Conservation (phyloP, 2,888 invertebrate species). For the Chirona hameri region DNA sequence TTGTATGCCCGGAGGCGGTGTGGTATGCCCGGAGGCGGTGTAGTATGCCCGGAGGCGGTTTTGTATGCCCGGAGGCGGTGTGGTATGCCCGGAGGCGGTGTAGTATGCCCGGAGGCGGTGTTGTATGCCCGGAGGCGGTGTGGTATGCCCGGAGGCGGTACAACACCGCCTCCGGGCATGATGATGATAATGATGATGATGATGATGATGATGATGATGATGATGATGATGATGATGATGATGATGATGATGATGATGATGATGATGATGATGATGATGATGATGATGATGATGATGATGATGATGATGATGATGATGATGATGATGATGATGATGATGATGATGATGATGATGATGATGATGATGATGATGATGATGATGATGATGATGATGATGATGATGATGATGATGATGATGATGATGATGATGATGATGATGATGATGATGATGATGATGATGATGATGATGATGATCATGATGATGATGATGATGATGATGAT, state of each 20-base stretch:
- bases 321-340: slow-evolving; percentile 22
- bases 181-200: slow-evolving; percentile 22
- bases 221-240: slow-evolving; percentile 22
- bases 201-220: slow-evolving; percentile 22
- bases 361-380: slow-evolving; percentile 22
- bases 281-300: slow-evolving; percentile 22
- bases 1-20: too few species aligned
- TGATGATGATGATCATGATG: slow-evolving; percentile 11
- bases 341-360: slow-evolving; percentile 22
- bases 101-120: too few species aligned
- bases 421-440: slow-evolving; percentile 22
- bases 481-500: too few species aligned
- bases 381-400: slow-evolving; percentile 22
- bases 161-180: too few species aligned
- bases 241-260: slow-evolving; percentile 22
- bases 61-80: too few species aligned
- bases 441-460: slow-evolving; percentile 22
- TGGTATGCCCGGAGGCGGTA: too few species aligned
- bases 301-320: slow-evolving; percentile 22
- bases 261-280: slow-evolving; percentile 22
- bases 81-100: too few species aligned
- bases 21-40: too few species aligned
- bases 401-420: slow-evolving; percentile 22
- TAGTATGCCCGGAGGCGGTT: too few species aligned
- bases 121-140: too few species aligned